These are phyloP conservation scores for Agriopis marginaria DNA, from an alignment of 2,888 invertebrate genomes.

Conservation along the genomic window DNA sequence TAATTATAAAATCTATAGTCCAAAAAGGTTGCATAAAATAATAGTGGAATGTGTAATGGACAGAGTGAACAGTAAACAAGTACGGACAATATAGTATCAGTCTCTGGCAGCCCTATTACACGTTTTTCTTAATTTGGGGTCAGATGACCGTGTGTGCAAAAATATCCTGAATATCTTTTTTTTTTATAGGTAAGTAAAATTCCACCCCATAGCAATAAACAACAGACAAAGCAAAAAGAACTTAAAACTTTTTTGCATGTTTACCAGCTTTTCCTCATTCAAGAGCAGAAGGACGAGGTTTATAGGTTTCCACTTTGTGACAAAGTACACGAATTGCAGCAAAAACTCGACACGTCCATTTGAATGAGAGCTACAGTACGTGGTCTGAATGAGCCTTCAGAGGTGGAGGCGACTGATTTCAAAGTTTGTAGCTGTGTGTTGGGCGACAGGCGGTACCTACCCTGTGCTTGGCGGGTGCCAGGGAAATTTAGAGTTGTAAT, in stretches of 20 bases:
- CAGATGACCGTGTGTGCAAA: too few species aligned
- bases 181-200: not conserved
- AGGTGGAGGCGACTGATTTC: constrained; percentile 52
- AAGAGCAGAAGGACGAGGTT: constrained; percentile 42
- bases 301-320: constrained; percentile 57
- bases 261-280: constrained; percentile 21
- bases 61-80: constrained; percentile 52
- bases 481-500: constrained; percentile 9
- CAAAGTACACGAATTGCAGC: constrained; percentile 62
- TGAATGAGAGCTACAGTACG: constrained; percentile 64
- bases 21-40: constrained; percentile 22
- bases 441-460: constrained; percentile 9
- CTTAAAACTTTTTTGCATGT: constrained; percentile 1
- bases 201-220: not conserved
- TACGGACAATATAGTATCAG: constrained; percentile 50
- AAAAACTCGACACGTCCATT: constrained; percentile 59
- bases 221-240: not conserved
- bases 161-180: too few species aligned
- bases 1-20: too few species aligned
- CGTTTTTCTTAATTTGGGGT: too few species aligned
- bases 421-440: constrained; percentile 38
- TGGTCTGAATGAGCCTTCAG: constrained; percentile 56
- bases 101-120: constrained; percentile 22
- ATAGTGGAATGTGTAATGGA: constrained; percentile 47
- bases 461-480: not conserved